These are phyloP conservation scores for Vidua chalybeata DNA, from an alignment of 2,113 vertebrate species.

Conservation along the genomic window DNA sequence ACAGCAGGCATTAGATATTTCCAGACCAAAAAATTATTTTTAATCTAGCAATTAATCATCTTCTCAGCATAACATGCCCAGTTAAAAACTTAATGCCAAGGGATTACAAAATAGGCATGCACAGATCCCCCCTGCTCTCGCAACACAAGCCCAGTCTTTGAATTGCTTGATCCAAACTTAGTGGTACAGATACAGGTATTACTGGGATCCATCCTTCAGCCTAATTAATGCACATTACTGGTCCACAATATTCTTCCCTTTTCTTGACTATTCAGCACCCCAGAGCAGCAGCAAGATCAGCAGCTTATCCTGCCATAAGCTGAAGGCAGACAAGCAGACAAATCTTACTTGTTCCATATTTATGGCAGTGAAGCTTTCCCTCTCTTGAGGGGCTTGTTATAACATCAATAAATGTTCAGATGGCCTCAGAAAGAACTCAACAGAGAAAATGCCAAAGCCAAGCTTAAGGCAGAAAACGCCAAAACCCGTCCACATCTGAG, in stretches of 20 bases:
- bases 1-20: not conserved
- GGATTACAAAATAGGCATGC: not conserved
- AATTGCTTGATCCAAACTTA: not conserved
- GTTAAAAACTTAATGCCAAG: slow-evolving; percentile 32
- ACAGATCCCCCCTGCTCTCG: not conserved
- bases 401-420: not conserved
- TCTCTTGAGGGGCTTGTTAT: not conserved
- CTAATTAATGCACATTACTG: not conserved
- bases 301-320: not conserved
- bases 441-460: not conserved
- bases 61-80: not conserved
- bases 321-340: not conserved
- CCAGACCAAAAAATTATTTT: slow-evolving; percentile 35
- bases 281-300: not conserved
- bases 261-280: not conserved
- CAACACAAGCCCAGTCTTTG: not conserved
- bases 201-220: not conserved
- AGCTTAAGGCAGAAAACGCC: not conserved
- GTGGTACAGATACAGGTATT: not conserved
- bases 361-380: not conserved
- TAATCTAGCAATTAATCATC: slow-evolving; percentile 51
- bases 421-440: not conserved
- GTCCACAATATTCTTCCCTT: not conserved
- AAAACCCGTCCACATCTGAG: not conserved
- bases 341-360: not conserved